Percentiles rank a stretch among this genome's conserved stretches.
Evolutionary conservation across 2,888 invertebrate genomes (phyloP).

Genomic region (Cephus sareptanus): DNA sequence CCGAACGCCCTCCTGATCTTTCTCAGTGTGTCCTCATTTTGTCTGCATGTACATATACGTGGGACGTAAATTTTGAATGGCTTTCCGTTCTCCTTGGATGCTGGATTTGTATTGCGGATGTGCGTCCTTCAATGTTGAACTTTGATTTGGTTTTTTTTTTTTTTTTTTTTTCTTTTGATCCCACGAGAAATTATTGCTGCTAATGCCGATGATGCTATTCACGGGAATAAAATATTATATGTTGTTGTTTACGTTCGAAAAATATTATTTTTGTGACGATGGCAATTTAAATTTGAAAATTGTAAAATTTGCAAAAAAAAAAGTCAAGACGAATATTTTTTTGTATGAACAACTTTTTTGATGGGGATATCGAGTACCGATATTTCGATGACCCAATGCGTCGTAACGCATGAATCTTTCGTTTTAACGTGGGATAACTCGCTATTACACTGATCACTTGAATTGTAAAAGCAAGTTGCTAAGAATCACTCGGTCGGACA

Average conservation of each 20-base stretch:
- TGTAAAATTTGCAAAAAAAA: too few species aligned
- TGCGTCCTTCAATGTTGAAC: not conserved
- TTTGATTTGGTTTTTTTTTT: not conserved
- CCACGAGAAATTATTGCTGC: not conserved
- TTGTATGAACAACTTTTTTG: not conserved
- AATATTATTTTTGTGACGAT: not conserved
- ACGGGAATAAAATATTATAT: too few species aligned
- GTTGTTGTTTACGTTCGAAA: not conserved
- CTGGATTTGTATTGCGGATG: not conserved
- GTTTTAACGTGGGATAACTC: constrained; percentile 27
- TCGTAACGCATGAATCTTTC: not conserved
- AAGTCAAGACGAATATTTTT: not conserved
- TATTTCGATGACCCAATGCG: not conserved
- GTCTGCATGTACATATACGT: not conserved
- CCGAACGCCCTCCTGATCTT: constrained; percentile 30
- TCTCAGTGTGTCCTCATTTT: constrained; percentile 15
- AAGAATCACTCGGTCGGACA: constrained; percentile 36
- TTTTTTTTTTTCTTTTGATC: too few species aligned
- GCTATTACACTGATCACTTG: constrained; percentile 43
- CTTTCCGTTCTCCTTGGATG: not conserved
- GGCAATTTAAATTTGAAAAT: not conserved
- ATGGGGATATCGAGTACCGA: too few species aligned
- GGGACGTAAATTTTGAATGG: not conserved
- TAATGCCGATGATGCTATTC: not conserved
- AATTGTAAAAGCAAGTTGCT: constrained; percentile 37